Evolutionary conservation across 2,888 invertebrate species (phyloP), one percentile per base, ranked within the genome.

Genomic region (Agrochola litura): DNA sequence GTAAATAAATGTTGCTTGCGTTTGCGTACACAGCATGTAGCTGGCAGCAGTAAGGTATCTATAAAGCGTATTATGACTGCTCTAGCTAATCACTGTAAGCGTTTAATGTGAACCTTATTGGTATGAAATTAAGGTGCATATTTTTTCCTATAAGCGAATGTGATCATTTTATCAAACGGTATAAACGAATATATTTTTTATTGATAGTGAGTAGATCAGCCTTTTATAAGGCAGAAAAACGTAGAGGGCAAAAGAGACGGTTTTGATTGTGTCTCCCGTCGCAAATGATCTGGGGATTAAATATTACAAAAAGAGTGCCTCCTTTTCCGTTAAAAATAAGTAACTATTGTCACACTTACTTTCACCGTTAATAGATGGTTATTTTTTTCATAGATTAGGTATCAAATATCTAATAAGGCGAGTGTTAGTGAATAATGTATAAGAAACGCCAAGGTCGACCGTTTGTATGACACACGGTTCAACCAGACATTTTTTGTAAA

Each of bases 351-450:
- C 30, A 19, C 16, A 37, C 6, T 43, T 30, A 30, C 30, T 43
- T 43, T 30, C n/a, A 52, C 22, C n/a, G 9, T 30, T 75, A 60
- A 14, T 30, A 52, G 6, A 75, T 61, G 49, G 25, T 63, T 54
- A 37, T 54, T 63, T 37, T 63, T 37, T 16, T 5, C 30, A 19
- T 25, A 46, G 19, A 30, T 30, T 54, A n/a, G 6, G 43, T 54
- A 54, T 54, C 43, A 19, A 46, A 52, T 46, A 63, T 43, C 14
- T n/a, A 75, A 54, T 54, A 22, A 63, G 14, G 63, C 30, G 46
- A 54, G 10, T 56, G 64, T 22, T 46, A 54, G 30, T 76, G 63
- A 76, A 76, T 64, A 63, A 76, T 76, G 37, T 76, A 64, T 76
- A 8, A 37, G 30, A 37, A 56, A 37, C 14, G n/a, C 14, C 72